phyloP scores from a whole-genome alignment of 1,140 invertebrate species.

The Acarapis woodi region DNA sequence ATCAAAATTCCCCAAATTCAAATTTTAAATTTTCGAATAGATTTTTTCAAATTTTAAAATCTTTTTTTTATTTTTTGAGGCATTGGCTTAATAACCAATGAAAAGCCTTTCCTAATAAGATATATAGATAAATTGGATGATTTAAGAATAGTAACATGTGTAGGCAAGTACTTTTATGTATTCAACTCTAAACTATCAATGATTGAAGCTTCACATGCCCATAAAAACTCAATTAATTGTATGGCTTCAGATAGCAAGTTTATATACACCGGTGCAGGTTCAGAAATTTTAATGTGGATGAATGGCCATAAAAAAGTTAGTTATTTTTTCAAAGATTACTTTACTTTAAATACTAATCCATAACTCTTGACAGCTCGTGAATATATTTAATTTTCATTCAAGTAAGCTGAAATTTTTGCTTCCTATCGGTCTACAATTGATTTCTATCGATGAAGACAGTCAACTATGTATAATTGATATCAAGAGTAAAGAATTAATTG shows the following conservation, averaged over 20 bases:
- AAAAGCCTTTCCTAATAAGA: conserved; percentile 6
- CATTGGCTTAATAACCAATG: conserved; percentile 6
- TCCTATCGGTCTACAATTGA: conserved; percentile 52
- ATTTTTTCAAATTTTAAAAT: too few relatives aligned
- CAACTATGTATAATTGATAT: conserved; percentile 58
- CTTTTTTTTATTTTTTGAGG: too few relatives aligned
- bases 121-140: conserved; percentile 9
- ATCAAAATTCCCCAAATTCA: too few relatives aligned
- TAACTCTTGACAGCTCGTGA: conserved; percentile 8
- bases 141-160: conserved; percentile 6
- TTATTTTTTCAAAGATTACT: neutral
- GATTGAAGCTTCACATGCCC: conserved; percentile 10
- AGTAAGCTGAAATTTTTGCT: conserved; percentile 36
- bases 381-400: conserved; percentile 38
- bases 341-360: neutral
- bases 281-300: conserved; percentile 53
- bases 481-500: conserved; percentile 19
- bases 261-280: conserved; percentile 45
- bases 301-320: conserved; percentile 25
- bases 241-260: conserved; percentile 44
- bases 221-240: conserved; percentile 38
- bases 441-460: conserved; percentile 52
- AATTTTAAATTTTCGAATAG: too few relatives aligned
- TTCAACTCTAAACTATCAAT: conserved; percentile 9
- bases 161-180: conserved; percentile 7